Percentiles rank a stretch among this genome's conserved stretches.
phyloP scores from a whole-genome alignment of 2,888 invertebrate genomes.

The Luperina nickerlii region DNA sequence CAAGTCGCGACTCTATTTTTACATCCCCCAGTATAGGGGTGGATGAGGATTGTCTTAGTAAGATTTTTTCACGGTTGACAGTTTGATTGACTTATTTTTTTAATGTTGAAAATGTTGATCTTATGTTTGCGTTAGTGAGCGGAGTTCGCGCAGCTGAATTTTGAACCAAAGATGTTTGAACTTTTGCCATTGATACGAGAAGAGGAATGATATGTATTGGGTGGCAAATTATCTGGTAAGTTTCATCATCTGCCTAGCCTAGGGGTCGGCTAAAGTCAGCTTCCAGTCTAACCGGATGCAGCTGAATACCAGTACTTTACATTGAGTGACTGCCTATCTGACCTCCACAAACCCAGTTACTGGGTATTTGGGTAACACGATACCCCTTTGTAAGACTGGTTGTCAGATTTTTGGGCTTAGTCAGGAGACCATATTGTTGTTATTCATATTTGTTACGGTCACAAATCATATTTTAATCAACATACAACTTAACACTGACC shows the following conservation, averaged over 20 bases:
- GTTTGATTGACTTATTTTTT: slow-evolving; percentile 3
- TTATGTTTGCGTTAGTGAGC: no score
- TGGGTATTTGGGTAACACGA: background rate
- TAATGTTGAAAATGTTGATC: no score
- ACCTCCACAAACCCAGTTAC: background rate
- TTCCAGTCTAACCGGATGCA: background rate
- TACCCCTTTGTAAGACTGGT: background rate
- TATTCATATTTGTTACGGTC: no score
- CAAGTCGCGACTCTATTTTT: slow-evolving; percentile 58
- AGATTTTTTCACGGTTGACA: slow-evolving; percentile 28
- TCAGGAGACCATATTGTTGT: no score
- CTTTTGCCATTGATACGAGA: no score
- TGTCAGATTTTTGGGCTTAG: background rate
- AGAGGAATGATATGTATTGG: background rate
- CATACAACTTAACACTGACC: no score
- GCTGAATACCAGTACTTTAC: background rate
- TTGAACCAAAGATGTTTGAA: no score
- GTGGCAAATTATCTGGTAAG: background rate
- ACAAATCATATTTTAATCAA: no score
- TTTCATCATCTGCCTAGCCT: background rate
- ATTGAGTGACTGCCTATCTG: background rate
- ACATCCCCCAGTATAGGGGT: slow-evolving; percentile 25
- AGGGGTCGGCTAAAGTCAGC: background rate
- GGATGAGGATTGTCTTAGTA: slow-evolving; percentile 29
- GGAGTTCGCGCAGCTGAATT: no score